Evolutionary conservation across 2,113 vertebrate species (phyloP).

Genomic region (Hemiprocne comata): DNA sequence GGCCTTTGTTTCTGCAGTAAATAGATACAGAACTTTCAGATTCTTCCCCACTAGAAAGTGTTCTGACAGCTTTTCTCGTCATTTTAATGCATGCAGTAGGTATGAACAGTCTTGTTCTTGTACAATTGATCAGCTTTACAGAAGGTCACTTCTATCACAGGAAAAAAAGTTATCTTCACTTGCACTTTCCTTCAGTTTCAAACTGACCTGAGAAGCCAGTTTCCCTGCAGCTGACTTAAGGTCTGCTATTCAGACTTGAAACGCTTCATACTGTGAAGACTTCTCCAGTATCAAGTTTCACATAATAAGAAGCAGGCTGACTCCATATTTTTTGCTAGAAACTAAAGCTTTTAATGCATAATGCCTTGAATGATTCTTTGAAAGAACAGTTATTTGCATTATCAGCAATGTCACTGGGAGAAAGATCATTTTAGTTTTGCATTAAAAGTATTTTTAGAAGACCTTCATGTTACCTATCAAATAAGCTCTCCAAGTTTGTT

Average conservation of each 20-base stretch:
- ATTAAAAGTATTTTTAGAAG: neutral
- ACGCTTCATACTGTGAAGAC: neutral
- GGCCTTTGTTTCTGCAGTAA: neutral
- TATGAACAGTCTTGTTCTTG: neutral
- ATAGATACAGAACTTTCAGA: fast-evolving
- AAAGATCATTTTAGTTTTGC: neutral
- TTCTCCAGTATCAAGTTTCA: neutral
- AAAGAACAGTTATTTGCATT: neutral
- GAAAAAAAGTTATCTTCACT: neutral
- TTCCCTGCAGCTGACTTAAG: neutral
- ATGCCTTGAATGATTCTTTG: neutral
- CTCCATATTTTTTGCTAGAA: neutral
- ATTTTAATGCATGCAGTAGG: neutral
- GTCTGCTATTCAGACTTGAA: neutral
- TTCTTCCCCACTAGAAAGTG: neutral
- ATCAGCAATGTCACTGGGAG: neutral
- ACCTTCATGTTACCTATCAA: neutral
- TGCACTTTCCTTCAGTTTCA: neutral
- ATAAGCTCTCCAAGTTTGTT: neutral
- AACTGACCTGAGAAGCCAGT: neutral
- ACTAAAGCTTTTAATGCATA: neutral
- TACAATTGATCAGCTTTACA: neutral
- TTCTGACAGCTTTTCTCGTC: neutral
- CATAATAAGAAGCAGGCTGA: neutral
- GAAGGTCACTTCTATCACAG: neutral